Evolutionary conservation across 2,888 invertebrate genomes (phyloP).

Genomic region (Hydriomena furcata): DNA sequence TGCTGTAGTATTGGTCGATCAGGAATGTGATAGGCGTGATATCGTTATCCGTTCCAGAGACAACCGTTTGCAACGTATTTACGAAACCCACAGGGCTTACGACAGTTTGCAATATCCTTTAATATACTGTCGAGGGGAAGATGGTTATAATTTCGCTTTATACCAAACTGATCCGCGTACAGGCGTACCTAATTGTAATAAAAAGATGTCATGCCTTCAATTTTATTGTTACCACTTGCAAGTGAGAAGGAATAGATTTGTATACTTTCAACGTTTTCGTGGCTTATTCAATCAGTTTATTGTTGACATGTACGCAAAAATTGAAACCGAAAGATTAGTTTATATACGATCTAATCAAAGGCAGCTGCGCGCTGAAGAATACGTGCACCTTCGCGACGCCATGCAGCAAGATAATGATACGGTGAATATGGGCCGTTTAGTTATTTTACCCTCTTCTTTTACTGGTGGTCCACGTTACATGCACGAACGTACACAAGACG

Average conservation of each 20-base stretch:
- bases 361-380: conserved; percentile 7
- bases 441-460: background rate
- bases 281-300: conserved; percentile 7
- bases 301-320: conserved; percentile 16
- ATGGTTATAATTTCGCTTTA: background rate
- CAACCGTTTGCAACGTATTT: too few relatives aligned
- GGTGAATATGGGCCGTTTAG: background rate
- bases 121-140: background rate
- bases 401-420: background rate
- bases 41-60: too few relatives aligned
- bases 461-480: background rate
- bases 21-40: too few relatives aligned
- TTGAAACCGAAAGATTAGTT: conserved; percentile 12
- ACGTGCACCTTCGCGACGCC: conserved; percentile 7
- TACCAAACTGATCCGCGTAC: too few relatives aligned
- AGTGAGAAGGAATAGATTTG: background rate
- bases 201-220: too few relatives aligned
- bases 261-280: background rate
- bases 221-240: background rate
- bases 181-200: too few relatives aligned
- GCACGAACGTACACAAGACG: too few relatives aligned
- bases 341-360: conserved; percentile 7
- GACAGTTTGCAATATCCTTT: background rate
- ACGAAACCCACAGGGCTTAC: background rate
- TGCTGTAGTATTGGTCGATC: too few relatives aligned